Base-by-base conservation (phyloP, 2,113 vertebrate genomes). In the Rana temporaria region DNA sequence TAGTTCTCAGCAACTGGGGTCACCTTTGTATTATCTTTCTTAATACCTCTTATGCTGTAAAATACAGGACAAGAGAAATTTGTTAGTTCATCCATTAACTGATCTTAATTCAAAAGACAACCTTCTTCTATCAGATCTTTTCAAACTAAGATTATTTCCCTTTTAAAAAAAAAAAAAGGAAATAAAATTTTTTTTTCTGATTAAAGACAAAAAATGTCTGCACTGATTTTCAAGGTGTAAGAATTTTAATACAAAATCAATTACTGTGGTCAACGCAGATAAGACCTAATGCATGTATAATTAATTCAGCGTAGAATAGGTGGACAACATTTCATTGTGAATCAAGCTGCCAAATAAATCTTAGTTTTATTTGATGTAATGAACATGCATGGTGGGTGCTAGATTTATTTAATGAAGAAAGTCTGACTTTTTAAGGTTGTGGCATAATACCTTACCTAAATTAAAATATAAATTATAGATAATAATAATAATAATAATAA, bases 271-370 rank as follows among this genome's bases (percentile, higher is more conserved):
- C 65, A 81, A 73, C 16, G 79, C 6, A 20, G n/a, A 74, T 14
- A 0, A 81, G 81, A 55, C 19, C n/a, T 65, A 79, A 88, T 84
- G 71, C 26, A 78, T 4, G 24, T 11, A 82, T 76, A 71, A 81
- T 19, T 34, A 42, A 67, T 68, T 4, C 4, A 3, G 4, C 3
- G 6, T 59, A 68, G 64, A 71, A 62, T 38, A 20, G 73, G 11
- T 52, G 70, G 82, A 85, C 71, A 55, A 24, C 73, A 42, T 81
- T 42, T n/a, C 55, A 78, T 89, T 79, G 76, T 81, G 53, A 65
- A 22, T 22, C 72, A 63, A 0, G 0, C 15, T 73, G 38, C 79
- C n/a, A 86, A 84, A 81, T 22, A 68, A 42, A 86, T 18, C 74
- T 75, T 48, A 80, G 79, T 6, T 79, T 71, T 70, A 1, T 56